Evolutionary conservation across 2,113 vertebrate genomes (phyloP).

Genomic region (Coracopsis vasa): DNA sequence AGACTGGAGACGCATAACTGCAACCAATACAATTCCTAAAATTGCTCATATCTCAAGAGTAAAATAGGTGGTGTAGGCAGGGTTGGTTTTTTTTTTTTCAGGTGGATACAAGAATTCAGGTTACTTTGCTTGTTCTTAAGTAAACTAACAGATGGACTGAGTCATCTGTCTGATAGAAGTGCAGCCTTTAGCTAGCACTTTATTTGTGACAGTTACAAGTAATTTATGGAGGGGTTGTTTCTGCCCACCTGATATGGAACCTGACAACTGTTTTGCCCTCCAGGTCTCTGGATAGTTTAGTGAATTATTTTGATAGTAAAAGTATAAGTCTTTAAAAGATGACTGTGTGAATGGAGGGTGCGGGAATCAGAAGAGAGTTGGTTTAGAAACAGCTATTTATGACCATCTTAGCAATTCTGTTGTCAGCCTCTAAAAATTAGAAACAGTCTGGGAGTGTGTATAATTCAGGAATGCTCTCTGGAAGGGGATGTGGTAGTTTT

Average conservation of each 20-base stretch:
- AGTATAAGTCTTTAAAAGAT: not conserved
- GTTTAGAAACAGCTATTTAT: constrained; percentile 21
- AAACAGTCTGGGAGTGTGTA: not conserved
- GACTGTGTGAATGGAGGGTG: not conserved
- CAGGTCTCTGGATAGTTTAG: not conserved
- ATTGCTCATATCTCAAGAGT: not conserved
- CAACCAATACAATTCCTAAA: constrained; percentile 1
- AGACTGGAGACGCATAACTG: not conserved
- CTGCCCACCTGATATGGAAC: not conserved
- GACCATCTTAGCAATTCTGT: constrained; percentile 3
- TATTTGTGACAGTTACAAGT: constrained; percentile 38
- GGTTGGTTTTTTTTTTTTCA: not conserved
- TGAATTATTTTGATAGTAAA: constrained; percentile 25
- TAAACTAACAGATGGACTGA: constrained; percentile 47
- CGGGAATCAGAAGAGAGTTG: not conserved
- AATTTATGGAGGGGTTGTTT: constrained; percentile 14
- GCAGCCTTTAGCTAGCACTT: constrained; percentile 21
- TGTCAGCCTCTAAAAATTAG: constrained; percentile 51
- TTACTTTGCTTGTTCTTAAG: constrained; percentile 33
- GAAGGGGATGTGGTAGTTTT: not conserved
- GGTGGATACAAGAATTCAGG: constrained; percentile 45
- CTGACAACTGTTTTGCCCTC: constrained; percentile 21
- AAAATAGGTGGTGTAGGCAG: constrained; percentile 15
- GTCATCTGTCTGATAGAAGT: constrained; percentile 58
- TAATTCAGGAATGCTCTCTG: constrained; percentile 13